Percentiles rank a stretch among this genome's conserved stretches.
Evolutionary conservation across 1,140 invertebrate genomes (phyloP).

Genomic region (Drusus annulatus): DNA sequence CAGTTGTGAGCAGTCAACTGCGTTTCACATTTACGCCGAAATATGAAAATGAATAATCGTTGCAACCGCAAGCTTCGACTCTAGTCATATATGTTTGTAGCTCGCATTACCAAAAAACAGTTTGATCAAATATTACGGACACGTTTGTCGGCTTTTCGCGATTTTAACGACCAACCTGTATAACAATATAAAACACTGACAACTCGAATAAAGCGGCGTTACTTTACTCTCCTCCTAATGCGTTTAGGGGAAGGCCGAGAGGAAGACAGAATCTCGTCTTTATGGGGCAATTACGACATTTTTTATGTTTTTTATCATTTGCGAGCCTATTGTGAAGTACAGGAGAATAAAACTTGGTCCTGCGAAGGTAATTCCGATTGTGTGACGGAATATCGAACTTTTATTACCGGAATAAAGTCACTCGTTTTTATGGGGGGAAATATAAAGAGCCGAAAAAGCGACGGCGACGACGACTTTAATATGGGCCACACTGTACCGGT

Average conservation of each 20-base stretch:
- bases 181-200: too few species aligned
- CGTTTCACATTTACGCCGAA: too few species aligned
- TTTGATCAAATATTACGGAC: too few species aligned
- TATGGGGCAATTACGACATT: conserved; percentile 39
- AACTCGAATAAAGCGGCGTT: background rate
- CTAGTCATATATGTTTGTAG: too few species aligned
- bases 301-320: conserved; percentile 43
- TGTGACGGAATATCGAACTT: conserved; percentile 42
- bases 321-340: conserved; percentile 37
- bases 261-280: conserved; percentile 24
- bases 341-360: conserved; percentile 37
- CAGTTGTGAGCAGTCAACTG: too few species aligned
- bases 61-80: too few species aligned
- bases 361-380: conserved; percentile 38
- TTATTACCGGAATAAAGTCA: conserved; percentile 40
- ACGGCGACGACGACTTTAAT: background rate
- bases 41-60: too few species aligned
- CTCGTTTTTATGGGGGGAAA: conserved; percentile 27
- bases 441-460: conserved; percentile 24
- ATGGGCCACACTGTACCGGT: background rate
- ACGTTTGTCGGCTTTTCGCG: too few species aligned
- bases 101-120: too few species aligned
- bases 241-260: background rate
- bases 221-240: conserved; percentile 8
- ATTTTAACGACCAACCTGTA: background rate